phyloP scores from a whole-genome alignment of 1,140 invertebrate species.

The Caenorhabditis brenneri region DNA sequence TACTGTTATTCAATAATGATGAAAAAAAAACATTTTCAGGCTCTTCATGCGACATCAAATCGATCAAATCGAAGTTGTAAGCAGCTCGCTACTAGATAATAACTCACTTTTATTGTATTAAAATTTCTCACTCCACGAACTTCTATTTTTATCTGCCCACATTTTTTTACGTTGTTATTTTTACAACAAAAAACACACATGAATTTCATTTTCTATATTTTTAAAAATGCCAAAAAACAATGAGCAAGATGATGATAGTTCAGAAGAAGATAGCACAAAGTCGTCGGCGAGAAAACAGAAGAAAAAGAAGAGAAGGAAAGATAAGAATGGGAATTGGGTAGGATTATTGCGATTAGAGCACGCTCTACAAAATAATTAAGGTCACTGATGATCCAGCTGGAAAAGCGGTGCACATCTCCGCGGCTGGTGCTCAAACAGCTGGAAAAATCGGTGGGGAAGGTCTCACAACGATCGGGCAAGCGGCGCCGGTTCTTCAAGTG shows the following conservation, averaged over 20 bases:
- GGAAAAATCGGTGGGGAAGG: slow-evolving; percentile 7
- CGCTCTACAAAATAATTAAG: background rate
- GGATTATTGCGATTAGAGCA: background rate
- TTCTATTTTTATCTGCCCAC: no score
- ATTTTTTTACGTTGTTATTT: background rate
- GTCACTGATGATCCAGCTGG: background rate
- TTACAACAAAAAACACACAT: background rate
- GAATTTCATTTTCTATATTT: background rate
- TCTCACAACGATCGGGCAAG: slow-evolving; percentile 20
- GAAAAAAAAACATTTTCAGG: no score
- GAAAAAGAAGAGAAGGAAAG: background rate
- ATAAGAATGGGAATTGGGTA: background rate
- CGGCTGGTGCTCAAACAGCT: background rate
- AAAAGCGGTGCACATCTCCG: background rate
- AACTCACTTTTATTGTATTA: no score
- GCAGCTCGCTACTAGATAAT: no score
- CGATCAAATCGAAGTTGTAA: no score
- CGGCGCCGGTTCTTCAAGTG: background rate
- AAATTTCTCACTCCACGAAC: no score
- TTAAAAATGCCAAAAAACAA: background rate
- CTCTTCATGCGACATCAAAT: no score
- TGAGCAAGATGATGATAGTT: background rate
- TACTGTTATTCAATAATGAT: no score
- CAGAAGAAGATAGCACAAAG: background rate
- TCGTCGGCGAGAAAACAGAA: no score